Percentiles rank a stretch among this genome's conserved stretches.
These are phyloP conservation scores for Nothocercus nigrocapillus DNA, from an alignment of 2,113 vertebrate genomes.

Conservation along the genomic window DNA sequence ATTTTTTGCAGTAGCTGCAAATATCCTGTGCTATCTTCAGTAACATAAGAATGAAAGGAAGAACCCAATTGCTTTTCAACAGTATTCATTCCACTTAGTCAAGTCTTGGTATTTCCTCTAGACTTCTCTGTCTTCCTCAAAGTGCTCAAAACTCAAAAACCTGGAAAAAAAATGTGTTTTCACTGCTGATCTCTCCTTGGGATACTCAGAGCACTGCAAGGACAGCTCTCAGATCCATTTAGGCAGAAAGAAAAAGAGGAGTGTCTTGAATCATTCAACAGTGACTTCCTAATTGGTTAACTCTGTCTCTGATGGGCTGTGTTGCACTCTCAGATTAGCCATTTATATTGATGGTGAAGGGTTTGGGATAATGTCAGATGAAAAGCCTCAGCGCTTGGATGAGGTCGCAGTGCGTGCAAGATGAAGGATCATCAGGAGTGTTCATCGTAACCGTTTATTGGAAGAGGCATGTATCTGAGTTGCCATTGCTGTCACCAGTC, in stretches of 20 bases:
- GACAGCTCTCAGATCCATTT: not conserved
- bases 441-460: not conserved
- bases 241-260: not conserved
- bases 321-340: not conserved
- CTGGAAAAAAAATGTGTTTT: not conserved
- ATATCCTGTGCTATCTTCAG: not conserved
- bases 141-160: not conserved
- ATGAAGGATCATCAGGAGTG: not conserved
- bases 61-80: not conserved
- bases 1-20: not conserved
- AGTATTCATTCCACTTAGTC: not conserved
- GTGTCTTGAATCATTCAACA: not conserved
- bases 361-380: not conserved
- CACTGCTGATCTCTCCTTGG: not conserved
- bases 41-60: not conserved
- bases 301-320: not conserved
- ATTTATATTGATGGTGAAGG: not conserved
- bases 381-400: not conserved
- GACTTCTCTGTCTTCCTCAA: not conserved
- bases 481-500: not conserved
- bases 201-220: not conserved
- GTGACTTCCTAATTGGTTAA: not conserved
- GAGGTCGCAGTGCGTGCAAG: not conserved
- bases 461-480: not conserved
- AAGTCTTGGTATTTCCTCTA: not conserved